Evolutionary conservation across 2,113 vertebrate genomes (phyloP), one percentile per base, ranked within the genome.

Genomic region (Chitala chitala): DNA sequence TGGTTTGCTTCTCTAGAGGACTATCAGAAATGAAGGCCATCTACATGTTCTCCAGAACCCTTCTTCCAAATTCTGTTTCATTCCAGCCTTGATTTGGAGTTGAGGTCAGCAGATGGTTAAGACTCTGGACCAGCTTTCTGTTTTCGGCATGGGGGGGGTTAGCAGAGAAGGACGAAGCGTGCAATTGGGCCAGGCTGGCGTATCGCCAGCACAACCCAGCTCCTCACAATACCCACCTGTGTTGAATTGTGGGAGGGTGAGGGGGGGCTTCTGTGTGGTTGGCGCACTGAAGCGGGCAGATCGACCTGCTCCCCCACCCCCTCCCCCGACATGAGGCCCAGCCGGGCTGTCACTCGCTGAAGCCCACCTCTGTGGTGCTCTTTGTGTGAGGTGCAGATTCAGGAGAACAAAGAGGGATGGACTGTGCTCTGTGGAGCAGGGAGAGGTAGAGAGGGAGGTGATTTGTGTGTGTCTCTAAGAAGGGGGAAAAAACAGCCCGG

Each of bases 181-280:
- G 81, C 73, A 80, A 83, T 78, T 79, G 82, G 82, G 81, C 58
- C 5, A 48, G 69, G 74, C 78, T 87, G 87, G 86, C 80, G 1
- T 46, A 22, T 73, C 77, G 82, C 88, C 88, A 88, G 78, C 66
- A 77, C 74, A 76, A 56, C 85, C 85, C 79, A 82, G 80, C 53
- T 66, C 80, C 75, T 77, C 80, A 87, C 87, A 85, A 86, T 85
- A 83, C 84, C 84, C 85, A 87, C 87, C 85, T 87, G 87, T 87
- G 85, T 87, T 84, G 77, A 78, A 17, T 72, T 22, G 69, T 81
- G 77, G 76, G 75, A 80, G 72, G 77, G 58, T 78, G 66, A 72
- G 71, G 76, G 70, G 71, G 2, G 24, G 46, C 59, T 15, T 72
- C 48, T 15, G 24, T 70, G 50, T 59, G 53, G 4, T 54, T 85